Percentiles rank a stretch among this genome's conserved stretches.
These are phyloP conservation scores for Taenioides sp. DNA, from an alignment of 2,797 vertebrate genomes.

Conservation along the genomic window DNA sequence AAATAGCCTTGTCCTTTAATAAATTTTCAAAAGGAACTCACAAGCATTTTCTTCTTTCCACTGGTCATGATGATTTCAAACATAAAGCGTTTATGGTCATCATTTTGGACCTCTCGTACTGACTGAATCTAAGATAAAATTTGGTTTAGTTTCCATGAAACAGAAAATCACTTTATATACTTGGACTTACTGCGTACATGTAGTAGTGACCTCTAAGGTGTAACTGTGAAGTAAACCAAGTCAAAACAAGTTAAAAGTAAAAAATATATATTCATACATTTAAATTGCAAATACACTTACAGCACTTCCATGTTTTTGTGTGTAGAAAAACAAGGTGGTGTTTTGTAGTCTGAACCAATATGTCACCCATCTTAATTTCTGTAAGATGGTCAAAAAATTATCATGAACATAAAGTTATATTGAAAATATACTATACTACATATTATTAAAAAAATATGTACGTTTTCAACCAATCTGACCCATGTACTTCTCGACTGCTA, in stretches of 20 bases:
- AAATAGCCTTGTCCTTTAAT: background rate
- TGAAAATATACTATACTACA: background rate
- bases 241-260: background rate
- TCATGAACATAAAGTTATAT: background rate
- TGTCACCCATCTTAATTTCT: conserved; percentile 75
- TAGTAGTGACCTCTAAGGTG: conserved; percentile 72
- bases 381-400: background rate
- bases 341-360: conserved; percentile 81
- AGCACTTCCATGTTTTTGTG: conserved; percentile 61
- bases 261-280: background rate
- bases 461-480: too few relatives aligned
- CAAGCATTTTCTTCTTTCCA: conserved; percentile 82
- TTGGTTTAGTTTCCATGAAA: background rate
- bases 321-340: conserved; percentile 77
- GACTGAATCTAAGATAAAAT: conserved; percentile 74
- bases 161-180: background rate
- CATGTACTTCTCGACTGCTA: too few relatives aligned
- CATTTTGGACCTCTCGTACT: conserved; percentile 65
- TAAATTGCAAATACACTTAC: conserved; percentile 52
- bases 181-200: conserved; percentile 69
- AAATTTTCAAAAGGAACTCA: conserved; percentile 48
- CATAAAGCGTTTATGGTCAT: conserved; percentile 60
- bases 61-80: conserved; percentile 82
- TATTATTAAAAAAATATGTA: too few relatives aligned
- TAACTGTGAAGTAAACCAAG: conserved; percentile 51